Percentiles rank a stretch among this genome's conserved stretches.
Conservation (phyloP, 2,797 vertebrate species). For the Tamandua tetradactyla region DNA sequence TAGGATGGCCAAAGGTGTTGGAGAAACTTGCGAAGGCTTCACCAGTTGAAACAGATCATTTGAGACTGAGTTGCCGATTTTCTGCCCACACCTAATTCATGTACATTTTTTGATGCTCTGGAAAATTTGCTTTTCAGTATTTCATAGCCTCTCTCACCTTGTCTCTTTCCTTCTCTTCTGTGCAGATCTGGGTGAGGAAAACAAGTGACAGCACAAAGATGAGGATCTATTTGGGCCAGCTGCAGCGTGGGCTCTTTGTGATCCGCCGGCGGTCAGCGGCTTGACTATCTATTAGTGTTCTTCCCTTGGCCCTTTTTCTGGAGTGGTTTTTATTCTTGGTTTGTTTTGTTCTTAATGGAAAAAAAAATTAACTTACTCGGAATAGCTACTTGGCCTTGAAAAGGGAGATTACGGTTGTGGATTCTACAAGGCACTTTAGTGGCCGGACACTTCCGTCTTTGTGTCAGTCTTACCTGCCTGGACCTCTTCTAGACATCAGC, state of each 20-base stretch:
- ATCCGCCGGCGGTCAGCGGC: slow-evolving; percentile 97
- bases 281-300: slow-evolving; percentile 82
- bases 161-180: background rate
- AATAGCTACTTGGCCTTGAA: slow-evolving; percentile 65
- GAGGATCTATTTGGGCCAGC: slow-evolving; percentile 98
- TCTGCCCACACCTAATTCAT: background rate
- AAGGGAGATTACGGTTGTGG: slow-evolving; percentile 68
- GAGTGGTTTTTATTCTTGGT: slow-evolving; percentile 69
- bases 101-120: no score
- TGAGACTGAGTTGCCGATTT: background rate
- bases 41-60: background rate
- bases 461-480: slow-evolving; percentile 71
- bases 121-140: background rate
- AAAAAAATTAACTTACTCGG: slow-evolving; percentile 70
- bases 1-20: background rate
- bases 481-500: slow-evolving; percentile 68
- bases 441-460: slow-evolving; percentile 72
- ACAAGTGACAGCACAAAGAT: slow-evolving; percentile 99
- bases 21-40: background rate
- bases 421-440: slow-evolving; percentile 64
- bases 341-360: slow-evolving; percentile 25
- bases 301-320: slow-evolving; percentile 42
- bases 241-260: slow-evolving; percentile 98
- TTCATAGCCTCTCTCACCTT: background rate
- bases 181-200: slow-evolving; percentile 99